phyloP scores from a whole-genome alignment of 92 coral and sea anemone species.

The Bergia sp. region DNA sequence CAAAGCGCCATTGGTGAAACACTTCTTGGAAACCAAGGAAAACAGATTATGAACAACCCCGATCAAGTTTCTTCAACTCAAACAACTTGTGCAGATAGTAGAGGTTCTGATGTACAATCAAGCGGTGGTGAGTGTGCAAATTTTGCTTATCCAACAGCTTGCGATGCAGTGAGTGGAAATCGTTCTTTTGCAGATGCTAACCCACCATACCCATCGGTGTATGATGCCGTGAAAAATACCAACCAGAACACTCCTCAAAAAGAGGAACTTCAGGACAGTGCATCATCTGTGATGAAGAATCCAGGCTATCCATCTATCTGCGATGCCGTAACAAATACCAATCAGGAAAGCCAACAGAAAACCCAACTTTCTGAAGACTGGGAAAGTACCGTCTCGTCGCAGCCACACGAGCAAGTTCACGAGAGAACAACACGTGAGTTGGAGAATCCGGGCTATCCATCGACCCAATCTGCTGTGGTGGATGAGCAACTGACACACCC shows the following conservation, averaged over 20 bases:
- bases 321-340: too few relatives aligned
- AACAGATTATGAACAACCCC: neutral
- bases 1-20: neutral
- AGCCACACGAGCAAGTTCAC: neutral
- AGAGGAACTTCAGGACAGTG: neutral
- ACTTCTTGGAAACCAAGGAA: neutral
- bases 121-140: neutral
- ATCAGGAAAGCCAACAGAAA: too few relatives aligned
- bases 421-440: neutral
- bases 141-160: neutral
- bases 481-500: neutral
- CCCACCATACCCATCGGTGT: neutral
- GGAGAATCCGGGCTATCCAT: neutral
- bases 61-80: neutral
- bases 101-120: neutral
- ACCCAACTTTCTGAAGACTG: too few relatives aligned
- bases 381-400: neutral
- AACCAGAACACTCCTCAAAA: neutral
- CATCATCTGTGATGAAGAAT: neutral
- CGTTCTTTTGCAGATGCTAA: neutral
- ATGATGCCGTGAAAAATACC: neutral
- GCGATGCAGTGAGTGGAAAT: neutral
- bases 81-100: neutral
- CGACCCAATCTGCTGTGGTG: neutral
- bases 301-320: neutral